These are phyloP conservation scores for Sinohyriopsis cumingii DNA, from an alignment of 2,888 invertebrate species.

Conservation along the genomic window DNA sequence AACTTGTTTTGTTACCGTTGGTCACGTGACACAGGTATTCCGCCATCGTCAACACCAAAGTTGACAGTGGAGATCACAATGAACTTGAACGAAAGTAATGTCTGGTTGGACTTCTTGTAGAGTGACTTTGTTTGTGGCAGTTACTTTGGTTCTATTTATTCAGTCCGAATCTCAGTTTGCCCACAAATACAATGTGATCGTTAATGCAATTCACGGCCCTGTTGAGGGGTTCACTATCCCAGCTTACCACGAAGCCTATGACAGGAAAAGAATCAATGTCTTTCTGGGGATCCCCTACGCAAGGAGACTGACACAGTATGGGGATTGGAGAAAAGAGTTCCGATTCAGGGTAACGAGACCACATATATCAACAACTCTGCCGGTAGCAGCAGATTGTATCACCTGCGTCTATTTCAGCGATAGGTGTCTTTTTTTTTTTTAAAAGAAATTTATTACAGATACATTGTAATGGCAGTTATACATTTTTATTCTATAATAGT, in stretches of 20 bases:
- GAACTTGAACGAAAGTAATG: too few relatives aligned
- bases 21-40: neutral
- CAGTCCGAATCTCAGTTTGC: neutral
- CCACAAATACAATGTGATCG: conserved; percentile 35
- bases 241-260: conserved; percentile 50
- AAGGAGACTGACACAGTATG: conserved; percentile 65
- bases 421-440: too few relatives aligned
- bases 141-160: neutral
- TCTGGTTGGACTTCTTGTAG: too few relatives aligned
- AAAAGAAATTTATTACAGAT: neutral
- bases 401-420: too few relatives aligned
- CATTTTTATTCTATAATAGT: neutral
- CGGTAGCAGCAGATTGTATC: too few relatives aligned
- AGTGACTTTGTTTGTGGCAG: too few relatives aligned
- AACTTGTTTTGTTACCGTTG: too few relatives aligned
- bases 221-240: conserved; percentile 57
- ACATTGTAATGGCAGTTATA: neutral
- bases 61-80: too few relatives aligned
- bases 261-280: conserved; percentile 60
- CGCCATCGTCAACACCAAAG: neutral
- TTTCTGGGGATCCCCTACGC: conserved; percentile 74
- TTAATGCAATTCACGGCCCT: conserved; percentile 35
- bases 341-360: conserved; percentile 73
- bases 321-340: conserved; percentile 55
- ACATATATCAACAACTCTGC: too few relatives aligned